Conservation (phyloP, 2,113 vertebrate genomes). For the Dicerorhinus sumatrensis region DNA sequence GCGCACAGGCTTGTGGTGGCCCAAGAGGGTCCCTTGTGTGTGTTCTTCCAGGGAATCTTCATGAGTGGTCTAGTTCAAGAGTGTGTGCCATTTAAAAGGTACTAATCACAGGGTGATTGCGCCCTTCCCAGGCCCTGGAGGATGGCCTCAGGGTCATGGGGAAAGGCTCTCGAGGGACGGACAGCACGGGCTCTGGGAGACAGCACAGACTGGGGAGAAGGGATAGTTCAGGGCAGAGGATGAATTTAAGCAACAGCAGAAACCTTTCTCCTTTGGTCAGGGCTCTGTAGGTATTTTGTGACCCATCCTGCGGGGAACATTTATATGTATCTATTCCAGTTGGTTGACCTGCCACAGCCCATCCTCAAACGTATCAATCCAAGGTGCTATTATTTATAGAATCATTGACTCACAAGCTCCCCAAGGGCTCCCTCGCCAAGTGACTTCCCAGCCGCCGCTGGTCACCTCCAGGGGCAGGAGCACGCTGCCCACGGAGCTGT, state of each 20-base stretch:
- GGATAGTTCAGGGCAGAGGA: not conserved
- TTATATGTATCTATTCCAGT: slow-evolving; percentile 80
- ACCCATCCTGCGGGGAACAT: slow-evolving; percentile 62
- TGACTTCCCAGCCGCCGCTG: not conserved
- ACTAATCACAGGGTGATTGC: no score
- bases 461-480: slow-evolving; percentile 6
- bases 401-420: slow-evolving; percentile 67
- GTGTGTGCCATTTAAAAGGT: not conserved
- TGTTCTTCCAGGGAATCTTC: not conserved
- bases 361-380: slow-evolving; percentile 79
- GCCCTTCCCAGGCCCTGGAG: not conserved
- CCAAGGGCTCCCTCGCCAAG: not conserved
- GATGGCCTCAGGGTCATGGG: not conserved
- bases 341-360: slow-evolving; percentile 80
- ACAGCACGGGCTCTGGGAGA: not conserved
- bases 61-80: not conserved
- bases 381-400: slow-evolving; percentile 75
- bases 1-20: not conserved
- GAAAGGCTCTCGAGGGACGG: not conserved
- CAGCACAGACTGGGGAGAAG: not conserved
- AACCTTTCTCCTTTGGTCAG: not conserved
- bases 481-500: accelerated
- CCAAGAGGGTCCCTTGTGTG: not conserved
- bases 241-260: not conserved
- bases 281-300: slow-evolving; percentile 31